Evolutionary conservation across 1,140 invertebrate genomes (phyloP), one percentile per base, ranked within the genome.

Genomic region (Zaprionus taronus): DNA sequence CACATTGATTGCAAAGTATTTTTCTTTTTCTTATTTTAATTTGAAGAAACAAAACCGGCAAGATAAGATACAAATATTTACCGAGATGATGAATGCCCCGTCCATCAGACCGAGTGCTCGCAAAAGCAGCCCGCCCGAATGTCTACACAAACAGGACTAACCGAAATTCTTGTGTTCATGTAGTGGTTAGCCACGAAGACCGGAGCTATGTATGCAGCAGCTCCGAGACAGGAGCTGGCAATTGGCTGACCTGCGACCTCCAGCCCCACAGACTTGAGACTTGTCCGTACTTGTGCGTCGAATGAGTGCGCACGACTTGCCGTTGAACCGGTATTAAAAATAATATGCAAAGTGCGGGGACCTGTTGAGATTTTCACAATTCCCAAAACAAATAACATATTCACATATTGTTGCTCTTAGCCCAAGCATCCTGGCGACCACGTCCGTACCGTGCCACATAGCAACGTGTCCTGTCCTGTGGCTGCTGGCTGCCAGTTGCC

Each of bases 311-410:
- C 77, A 72, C 70, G 74, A 80, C 67, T 79, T 81, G 62, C 53
- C 28, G 22, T 47, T 24, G 44, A 74, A 72, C 75, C 84, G 67
- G 75, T 91, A 92, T 91, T 92, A 92, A 91, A 92, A 92, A 92
- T 92, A 92, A 91, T 92, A 92, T 92, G 91, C 91, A 92, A 92
- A 92, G 91, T 92, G 91, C 89, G 91, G 91, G 91, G 90, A 92
- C 91, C 91, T 92, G 91, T 92, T 92, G 91, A 92, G 91, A 92
- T 92, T 92, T 92, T 91, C 81, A 79, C 85, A 92, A 92, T 92
- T 92, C 91, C 91, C 91, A 77, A 91, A 92, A 92, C 91, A 92
- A 92, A 92, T 92, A 92, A 92, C 89, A 92, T 92, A 92, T 92
- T 92, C 91, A 92, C 91, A 92, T 92, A 92, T 92, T 92, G 91